Percentiles rank a stretch among this genome's conserved stretches.
These are phyloP conservation scores for Drosophila siamana DNA, from an alignment of 2,888 invertebrate species.

Conservation along the genomic window DNA sequence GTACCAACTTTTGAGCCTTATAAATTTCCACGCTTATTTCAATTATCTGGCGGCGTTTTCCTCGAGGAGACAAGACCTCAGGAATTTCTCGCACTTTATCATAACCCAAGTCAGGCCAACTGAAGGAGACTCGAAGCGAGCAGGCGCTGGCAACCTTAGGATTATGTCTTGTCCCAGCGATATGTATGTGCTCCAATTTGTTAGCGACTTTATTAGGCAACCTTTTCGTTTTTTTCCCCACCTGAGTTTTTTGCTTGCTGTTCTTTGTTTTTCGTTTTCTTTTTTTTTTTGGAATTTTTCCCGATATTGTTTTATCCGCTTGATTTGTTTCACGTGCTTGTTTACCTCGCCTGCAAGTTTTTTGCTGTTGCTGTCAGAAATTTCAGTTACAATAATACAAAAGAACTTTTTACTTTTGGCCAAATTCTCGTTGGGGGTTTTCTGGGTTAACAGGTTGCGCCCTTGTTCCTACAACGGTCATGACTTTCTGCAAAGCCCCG, in stretches of 20 bases:
- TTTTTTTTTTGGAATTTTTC: slow-evolving; percentile 23
- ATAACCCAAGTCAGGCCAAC: slow-evolving; percentile 40
- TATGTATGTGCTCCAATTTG: slow-evolving; percentile 79
- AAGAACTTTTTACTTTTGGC: slow-evolving; percentile 63
- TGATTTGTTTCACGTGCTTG: slow-evolving; percentile 67
- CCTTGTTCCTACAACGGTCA: slow-evolving; percentile 21
- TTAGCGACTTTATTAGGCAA: slow-evolving; percentile 72
- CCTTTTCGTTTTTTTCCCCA: slow-evolving; percentile 29
- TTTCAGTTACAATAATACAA: slow-evolving; percentile 72
- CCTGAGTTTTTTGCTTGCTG: too few relatives aligned
- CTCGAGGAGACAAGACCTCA: slow-evolving; percentile 55
- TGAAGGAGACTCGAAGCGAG: too few relatives aligned
- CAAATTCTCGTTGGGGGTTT: not conserved
- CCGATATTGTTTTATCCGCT: slow-evolving; percentile 75
- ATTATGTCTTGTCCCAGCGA: slow-evolving; percentile 60
- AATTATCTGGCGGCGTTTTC: slow-evolving; percentile 61
- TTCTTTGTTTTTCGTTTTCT: slow-evolving; percentile 22
- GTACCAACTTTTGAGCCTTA: slow-evolving; percentile 60
- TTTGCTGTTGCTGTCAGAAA: slow-evolving; percentile 63
- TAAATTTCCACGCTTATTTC: slow-evolving; percentile 78
- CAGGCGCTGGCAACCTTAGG: slow-evolving; percentile 48
- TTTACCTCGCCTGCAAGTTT: slow-evolving; percentile 45
- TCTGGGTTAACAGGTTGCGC: slow-evolving; percentile 72
- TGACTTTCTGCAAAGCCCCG: not conserved
- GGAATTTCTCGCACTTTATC: slow-evolving; percentile 75